Evolutionary conservation across 2,113 vertebrate species (phyloP).

Genomic region (Osmerus eperlanus): DNA sequence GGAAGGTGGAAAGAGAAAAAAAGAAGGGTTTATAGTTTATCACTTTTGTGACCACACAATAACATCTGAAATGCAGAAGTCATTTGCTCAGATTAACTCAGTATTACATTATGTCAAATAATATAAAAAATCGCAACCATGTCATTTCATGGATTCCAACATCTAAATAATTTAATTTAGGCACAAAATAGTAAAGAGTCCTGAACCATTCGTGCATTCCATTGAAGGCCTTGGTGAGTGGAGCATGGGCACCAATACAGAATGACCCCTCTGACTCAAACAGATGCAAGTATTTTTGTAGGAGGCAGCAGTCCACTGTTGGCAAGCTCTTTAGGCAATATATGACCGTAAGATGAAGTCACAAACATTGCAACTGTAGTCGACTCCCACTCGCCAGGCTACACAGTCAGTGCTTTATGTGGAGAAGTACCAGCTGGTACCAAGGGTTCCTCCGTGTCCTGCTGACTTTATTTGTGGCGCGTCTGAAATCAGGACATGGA

Average conservation of each 20-base stretch:
- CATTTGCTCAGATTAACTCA: neutral
- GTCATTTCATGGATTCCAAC: no score
- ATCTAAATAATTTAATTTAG: no score
- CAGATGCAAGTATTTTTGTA: constrained; percentile 74
- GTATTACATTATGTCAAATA: neutral
- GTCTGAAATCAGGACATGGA: constrained; percentile 67
- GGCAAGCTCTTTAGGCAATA: constrained; percentile 63
- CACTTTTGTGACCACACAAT: no score
- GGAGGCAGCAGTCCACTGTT: constrained; percentile 64
- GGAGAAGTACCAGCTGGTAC: constrained; percentile 74
- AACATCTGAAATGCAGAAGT: neutral
- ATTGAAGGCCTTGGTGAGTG: no score
- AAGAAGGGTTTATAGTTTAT: neutral
- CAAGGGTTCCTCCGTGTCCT: constrained; percentile 60
- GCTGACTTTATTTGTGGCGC: constrained; percentile 54
- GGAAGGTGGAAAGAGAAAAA: neutral
- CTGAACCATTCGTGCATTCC: no score
- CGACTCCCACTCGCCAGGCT: constrained; percentile 67
- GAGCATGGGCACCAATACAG: constrained; percentile 23
- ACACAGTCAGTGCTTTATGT: constrained; percentile 73
- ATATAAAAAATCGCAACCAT: no score
- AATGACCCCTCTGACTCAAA: constrained; percentile 49
- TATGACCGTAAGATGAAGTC: constrained; percentile 71
- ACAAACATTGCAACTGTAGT: constrained; percentile 74
- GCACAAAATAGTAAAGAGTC: no score